These are phyloP conservation scores for Solenopsis fugax DNA, from an alignment of 1,140 invertebrate genomes.

Conservation along the genomic window DNA sequence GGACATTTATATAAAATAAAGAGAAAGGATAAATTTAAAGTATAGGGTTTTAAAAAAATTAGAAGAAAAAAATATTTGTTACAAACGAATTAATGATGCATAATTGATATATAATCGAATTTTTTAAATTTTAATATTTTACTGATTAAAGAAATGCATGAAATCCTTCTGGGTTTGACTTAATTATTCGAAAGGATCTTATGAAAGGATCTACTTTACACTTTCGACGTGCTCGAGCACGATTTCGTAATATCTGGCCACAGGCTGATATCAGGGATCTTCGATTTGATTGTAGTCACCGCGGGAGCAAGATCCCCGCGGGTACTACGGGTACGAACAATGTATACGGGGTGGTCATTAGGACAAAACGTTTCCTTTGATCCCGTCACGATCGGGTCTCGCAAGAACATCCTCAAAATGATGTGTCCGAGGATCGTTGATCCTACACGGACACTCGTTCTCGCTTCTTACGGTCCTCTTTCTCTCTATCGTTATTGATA, in stretches of 20 bases:
- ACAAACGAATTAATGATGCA: neutral
- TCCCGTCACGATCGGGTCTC: slow-evolving; percentile 79
- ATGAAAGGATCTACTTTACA: neutral
- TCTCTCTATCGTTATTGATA: slow-evolving; percentile 78
- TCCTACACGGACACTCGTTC: slow-evolving; percentile 64
- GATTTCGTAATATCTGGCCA: slow-evolving; percentile 51
- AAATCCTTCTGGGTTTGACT: neutral
- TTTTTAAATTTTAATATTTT: neutral
- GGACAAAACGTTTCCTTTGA: slow-evolving; percentile 79
- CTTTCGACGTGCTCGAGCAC: slow-evolving; percentile 1
- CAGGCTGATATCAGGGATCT: slow-evolving; percentile 45
- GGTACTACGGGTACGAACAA: slow-evolving; percentile 53
- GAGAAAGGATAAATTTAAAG: neutral
- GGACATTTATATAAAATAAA: neutral
- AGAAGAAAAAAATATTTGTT: neutral
- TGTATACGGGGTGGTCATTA: slow-evolving; percentile 72
- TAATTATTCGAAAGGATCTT: neutral
- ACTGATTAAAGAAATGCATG: neutral
- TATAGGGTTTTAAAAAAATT: neutral
- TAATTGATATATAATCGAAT: neutral
- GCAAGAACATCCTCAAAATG: slow-evolving; percentile 65
- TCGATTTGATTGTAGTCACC: slow-evolving; percentile 67
- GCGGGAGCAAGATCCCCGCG: slow-evolving; percentile 62
- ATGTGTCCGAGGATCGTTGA: slow-evolving; percentile 64
- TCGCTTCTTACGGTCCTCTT: slow-evolving; percentile 64